Base-by-base conservation (phyloP, 1,140 invertebrate species). In the Drosophila orena region DNA sequence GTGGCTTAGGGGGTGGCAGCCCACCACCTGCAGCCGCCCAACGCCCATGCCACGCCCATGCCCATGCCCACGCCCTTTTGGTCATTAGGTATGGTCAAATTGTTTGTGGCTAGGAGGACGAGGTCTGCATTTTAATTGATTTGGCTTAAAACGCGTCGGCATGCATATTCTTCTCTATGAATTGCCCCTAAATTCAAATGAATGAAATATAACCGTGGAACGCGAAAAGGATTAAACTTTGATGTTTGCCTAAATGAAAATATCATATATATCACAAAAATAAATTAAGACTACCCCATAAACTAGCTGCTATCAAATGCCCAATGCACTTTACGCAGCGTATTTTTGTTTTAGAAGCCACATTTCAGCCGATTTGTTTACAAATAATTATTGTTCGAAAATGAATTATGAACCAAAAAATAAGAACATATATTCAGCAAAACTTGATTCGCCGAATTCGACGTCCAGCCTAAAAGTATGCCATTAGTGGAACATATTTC, bases 71-170 rank as follows among this genome's bases (percentile, higher is more conserved):
- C 54, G n/a, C 43, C 56, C 35, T 56, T 74, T 46, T 43, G 71
- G 40, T 58, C 59, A 85, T 85, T 85, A 77, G 77, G 62, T 59
- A 24, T 53, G 43, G 64, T 44, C 58, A 65, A 80, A 80, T 71
- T 65, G 37, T 65, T 79, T 58, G 61, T 43, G 77, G 66, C 38
- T 34, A 20, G 52, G 46, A 53, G 20, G 20, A 17, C 24, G 43
- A 27, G 37, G 37, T 43, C 38, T 53, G 61, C 30, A 44, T 44
- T 52, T 59, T 75, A 75, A 75, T 75, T 75, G 71, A 75, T 75
- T 75, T 75, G 71, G 72, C 47, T 70, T 35, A 47, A 69, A 65
- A 56, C 38, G 49, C 64, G 27, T 56, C 20, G 64, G 42, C 17
- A 20, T 40, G 42, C 64, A 70, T 38, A 30, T 55, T 69, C 14